A percentile compares a stretch with the other conserved stretches of the same genome.
phyloP scores from a whole-genome alignment of 2,113 vertebrate species.

The Microtus montanus region DNA sequence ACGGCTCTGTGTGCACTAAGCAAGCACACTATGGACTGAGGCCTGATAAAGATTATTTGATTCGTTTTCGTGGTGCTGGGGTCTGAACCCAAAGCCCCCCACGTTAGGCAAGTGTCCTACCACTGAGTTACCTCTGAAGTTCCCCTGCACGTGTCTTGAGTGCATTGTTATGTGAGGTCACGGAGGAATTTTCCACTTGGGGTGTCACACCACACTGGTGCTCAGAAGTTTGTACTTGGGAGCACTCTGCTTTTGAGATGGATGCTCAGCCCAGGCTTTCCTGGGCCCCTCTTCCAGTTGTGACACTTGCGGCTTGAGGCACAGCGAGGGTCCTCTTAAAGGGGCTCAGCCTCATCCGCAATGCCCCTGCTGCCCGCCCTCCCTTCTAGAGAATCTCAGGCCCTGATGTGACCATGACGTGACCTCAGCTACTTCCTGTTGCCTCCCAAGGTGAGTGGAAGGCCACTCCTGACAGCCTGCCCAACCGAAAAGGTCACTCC shows the following conservation, averaged over 20 bases:
- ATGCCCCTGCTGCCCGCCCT: not conserved
- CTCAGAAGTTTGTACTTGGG: not conserved
- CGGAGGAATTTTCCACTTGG: not conserved
- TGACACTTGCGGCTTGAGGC: fast-evolving
- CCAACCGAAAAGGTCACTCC: conserved; percentile 32
- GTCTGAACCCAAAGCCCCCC: too few species aligned
- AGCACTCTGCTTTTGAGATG: not conserved
- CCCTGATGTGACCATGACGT: too few species aligned
- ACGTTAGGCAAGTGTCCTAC: too few species aligned
- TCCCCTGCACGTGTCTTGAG: too few species aligned
- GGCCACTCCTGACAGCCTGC: not conserved
- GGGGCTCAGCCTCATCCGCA: fast-evolving
- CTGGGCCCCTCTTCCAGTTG: not conserved
- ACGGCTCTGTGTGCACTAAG: not conserved
- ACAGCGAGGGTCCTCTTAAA: too few species aligned
- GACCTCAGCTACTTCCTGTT: not conserved
- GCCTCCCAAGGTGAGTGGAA: not conserved
- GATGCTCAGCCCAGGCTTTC: not conserved
- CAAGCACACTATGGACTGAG: not conserved
- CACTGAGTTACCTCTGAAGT: not conserved
- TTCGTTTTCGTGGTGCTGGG: not conserved
- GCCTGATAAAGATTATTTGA: not conserved
- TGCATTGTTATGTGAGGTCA: not conserved
- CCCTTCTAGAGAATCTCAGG: not conserved
- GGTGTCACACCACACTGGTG: too few species aligned